Evolutionary conservation across 1,140 invertebrate species (phyloP).

Genomic region (Drosophila pectinifera): DNA sequence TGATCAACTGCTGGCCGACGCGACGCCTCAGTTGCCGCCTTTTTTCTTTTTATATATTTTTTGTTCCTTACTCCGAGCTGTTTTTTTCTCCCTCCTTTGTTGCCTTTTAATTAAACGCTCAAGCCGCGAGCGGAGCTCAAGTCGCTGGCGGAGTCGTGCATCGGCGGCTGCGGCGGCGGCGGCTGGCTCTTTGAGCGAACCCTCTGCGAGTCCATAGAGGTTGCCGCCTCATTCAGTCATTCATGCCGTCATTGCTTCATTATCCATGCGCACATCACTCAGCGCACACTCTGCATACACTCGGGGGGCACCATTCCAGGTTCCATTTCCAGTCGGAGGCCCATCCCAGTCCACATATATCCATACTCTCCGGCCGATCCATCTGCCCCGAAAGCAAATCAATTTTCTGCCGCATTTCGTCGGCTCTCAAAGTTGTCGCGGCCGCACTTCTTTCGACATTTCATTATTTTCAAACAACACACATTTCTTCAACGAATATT

Average conservation of each 20-base stretch:
- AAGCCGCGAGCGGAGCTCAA: constrained; percentile 62
- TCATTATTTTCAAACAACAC: constrained; percentile 44
- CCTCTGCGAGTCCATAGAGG: constrained; percentile 39
- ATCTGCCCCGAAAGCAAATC: constrained; percentile 50
- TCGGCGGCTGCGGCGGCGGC: constrained; percentile 34
- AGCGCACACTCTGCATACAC: constrained; percentile 53
- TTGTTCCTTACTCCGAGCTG: constrained; percentile 11
- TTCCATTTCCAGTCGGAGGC: constrained; percentile 16
- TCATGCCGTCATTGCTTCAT: constrained; percentile 74
- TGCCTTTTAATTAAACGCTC: constrained; percentile 80
- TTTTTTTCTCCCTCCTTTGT: constrained; percentile 34
- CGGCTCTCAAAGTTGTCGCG: constrained; percentile 28
- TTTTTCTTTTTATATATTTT: constrained; percentile 40
- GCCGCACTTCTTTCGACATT: constrained; percentile 47
- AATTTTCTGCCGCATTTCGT: constrained; percentile 55
- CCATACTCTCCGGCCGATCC: constrained; percentile 40
- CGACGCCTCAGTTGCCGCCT: constrained; percentile 62
- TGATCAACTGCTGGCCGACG: constrained; percentile 74
- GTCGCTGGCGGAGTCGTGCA: constrained; percentile 29
- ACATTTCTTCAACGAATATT: neutral
- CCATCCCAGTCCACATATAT: constrained; percentile 26
- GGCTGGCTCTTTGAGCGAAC: constrained; percentile 66
- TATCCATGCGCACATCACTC: constrained; percentile 81
- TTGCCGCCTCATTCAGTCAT: constrained; percentile 57
- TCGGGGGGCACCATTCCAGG: constrained; percentile 3